A percentile compares a stretch with the other conserved stretches of the same genome.
Conservation (phyloP, 2,113 vertebrate genomes). For the Paedocypris sp. region DNA sequence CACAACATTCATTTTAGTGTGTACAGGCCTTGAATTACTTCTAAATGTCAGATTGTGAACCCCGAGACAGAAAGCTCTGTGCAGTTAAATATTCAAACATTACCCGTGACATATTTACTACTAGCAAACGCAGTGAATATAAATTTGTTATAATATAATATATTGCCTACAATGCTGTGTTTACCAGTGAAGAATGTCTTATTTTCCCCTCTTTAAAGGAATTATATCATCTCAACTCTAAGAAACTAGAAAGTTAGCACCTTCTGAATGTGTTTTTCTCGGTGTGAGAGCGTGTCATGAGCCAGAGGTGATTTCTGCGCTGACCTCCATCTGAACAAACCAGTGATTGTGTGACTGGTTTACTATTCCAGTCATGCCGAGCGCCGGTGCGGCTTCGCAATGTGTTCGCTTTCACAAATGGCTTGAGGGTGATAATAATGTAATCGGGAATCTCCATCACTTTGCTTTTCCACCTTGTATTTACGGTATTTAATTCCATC, state of each 20-base stretch:
- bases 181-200: background rate
- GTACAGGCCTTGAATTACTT: too few species aligned
- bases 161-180: too few species aligned
- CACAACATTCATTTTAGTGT: too few species aligned
- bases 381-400: constrained; percentile 37
- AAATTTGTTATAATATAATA: too few species aligned
- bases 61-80: too few species aligned
- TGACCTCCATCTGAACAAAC: constrained; percentile 40
- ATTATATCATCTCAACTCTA: constrained; percentile 19
- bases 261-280: constrained; percentile 36
- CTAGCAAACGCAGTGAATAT: too few species aligned
- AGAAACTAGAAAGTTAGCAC: constrained; percentile 23
- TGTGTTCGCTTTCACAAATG: constrained; percentile 44
- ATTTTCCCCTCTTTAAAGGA: background rate
- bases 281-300: constrained; percentile 1
- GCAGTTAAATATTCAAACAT: too few species aligned
- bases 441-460: constrained; percentile 40
- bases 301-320: constrained; percentile 28
- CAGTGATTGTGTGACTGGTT: constrained; percentile 37
- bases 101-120: too few species aligned
- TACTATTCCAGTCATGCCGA: constrained; percentile 42
- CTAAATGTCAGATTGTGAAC: too few species aligned
- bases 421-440: constrained; percentile 44
- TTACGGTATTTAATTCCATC: too few species aligned
- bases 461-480: constrained; percentile 2